Evolutionary conservation across 2,888 invertebrate genomes (phyloP).

Genomic region (Argyresthia albistria): DNA sequence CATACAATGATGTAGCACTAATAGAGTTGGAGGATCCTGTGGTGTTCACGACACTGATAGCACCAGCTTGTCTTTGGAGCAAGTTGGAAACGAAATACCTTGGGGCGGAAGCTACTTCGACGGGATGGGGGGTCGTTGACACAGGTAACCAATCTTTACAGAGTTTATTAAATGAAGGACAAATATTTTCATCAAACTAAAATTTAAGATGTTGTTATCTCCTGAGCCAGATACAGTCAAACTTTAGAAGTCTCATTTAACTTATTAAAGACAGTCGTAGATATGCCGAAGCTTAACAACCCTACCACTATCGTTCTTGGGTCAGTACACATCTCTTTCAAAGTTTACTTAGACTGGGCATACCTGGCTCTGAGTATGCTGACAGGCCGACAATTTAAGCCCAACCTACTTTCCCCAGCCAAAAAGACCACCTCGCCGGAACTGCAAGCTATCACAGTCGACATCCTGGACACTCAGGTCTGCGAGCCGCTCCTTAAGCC

Average conservation of each 20-base stretch:
- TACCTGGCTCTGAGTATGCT: no score
- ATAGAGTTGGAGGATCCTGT: constrained; percentile 26
- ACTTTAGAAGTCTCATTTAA: no score
- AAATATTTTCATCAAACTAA: no score
- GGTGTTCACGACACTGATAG: constrained; percentile 14
- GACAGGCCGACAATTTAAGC: no score
- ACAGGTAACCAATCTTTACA: constrained; percentile 21
- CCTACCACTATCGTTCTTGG: no score
- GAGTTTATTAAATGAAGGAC: no score
- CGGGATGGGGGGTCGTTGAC: constrained; percentile 44
- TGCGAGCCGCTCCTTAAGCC: constrained; percentile 25
- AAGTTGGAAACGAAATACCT: constrained; percentile 16
- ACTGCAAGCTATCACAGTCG: constrained; percentile 33
- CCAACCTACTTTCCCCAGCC: constrained; percentile 12
- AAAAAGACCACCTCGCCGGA: constrained; percentile 24
- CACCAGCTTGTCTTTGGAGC: constrained; percentile 41
- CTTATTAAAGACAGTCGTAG: no score
- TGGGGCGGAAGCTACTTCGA: constrained; percentile 23
- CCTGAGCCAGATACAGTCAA: no score
- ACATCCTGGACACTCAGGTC: constrained; percentile 25
- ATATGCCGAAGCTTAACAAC: no score
- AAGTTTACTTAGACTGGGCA: no score
- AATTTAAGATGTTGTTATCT: no score
- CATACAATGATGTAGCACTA: constrained; percentile 18
- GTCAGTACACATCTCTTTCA: no score